These are phyloP conservation scores for Atherinosoma microstoma DNA, from an alignment of 2,797 vertebrate genomes.

Conservation along the genomic window DNA sequence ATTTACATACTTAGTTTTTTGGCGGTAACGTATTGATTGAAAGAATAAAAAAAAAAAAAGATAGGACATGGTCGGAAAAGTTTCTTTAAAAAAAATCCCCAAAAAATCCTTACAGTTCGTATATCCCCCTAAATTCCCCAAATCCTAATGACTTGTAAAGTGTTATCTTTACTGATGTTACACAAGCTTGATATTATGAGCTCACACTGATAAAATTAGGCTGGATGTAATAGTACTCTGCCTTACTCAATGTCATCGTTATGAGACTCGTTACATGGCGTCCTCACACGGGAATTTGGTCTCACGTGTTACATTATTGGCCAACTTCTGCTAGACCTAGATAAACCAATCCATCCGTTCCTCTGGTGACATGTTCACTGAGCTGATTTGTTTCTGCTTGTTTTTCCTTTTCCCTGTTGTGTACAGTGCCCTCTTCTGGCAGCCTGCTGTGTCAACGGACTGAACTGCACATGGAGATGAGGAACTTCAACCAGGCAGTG, in stretches of 20 bases:
- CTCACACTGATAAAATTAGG: neutral
- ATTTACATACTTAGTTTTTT: too few species aligned
- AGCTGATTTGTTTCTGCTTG: slow-evolving; percentile 23
- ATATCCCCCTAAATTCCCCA: neutral
- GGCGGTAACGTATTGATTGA: too few species aligned
- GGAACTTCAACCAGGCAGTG: slow-evolving; percentile 87
- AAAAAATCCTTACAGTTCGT: too few species aligned
- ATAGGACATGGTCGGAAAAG: neutral
- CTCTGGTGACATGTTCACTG: slow-evolving; percentile 18
- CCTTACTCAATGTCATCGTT: neutral
- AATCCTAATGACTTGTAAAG: neutral
- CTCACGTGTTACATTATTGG: slow-evolving; percentile 43
- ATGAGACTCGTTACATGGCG: neutral
- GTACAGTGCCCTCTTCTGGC: slow-evolving; percentile 79
- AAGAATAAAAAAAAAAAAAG: neutral
- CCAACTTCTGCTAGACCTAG: slow-evolving; percentile 60
- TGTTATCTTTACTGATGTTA: neutral
- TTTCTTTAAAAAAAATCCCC: neutral
- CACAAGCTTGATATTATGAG: too few species aligned
- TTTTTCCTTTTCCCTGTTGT: slow-evolving; percentile 23
- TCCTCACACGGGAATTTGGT: slow-evolving; percentile 18
- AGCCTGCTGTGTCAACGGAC: slow-evolving; percentile 81
- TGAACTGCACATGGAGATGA: slow-evolving; percentile 87
- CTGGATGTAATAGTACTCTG: neutral
- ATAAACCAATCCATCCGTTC: slow-evolving; percentile 14